phyloP scores from a whole-genome alignment of 35 echinoderm and acorn worm genomes.

The Lytechinus variegatus region DNA sequence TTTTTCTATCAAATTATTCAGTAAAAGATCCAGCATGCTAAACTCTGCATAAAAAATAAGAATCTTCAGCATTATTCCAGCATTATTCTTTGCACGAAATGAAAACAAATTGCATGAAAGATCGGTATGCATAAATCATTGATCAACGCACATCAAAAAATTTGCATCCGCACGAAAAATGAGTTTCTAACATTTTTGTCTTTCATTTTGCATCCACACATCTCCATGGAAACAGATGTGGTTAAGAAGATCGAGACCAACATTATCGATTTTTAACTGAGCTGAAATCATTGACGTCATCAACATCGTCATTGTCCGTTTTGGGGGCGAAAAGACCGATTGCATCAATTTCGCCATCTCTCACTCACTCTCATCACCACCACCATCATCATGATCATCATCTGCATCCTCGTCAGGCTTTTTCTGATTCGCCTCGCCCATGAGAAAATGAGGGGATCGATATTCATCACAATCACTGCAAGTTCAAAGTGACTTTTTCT shows the following conservation, averaged over 20 bases:
- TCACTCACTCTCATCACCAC: not conserved
- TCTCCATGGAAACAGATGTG: not conserved
- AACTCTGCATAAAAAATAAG: too few species aligned
- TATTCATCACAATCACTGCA: not conserved
- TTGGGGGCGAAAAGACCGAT: not conserved
- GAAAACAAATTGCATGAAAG: not conserved
- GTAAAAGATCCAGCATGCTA: too few species aligned
- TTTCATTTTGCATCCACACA: not conserved
- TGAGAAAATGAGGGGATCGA: not conserved
- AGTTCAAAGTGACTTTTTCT: not conserved
- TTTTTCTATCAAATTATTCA: too few species aligned
- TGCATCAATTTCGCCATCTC: not conserved
- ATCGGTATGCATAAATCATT: not conserved
- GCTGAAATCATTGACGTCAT: not conserved
- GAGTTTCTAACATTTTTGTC: not conserved
- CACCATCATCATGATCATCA: not conserved
- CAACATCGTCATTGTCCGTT: not conserved
- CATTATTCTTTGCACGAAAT: too few species aligned
- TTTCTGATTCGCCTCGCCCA: not conserved
- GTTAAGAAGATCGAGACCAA: conserved; percentile 21
- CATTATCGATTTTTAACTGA: not conserved
- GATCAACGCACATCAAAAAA: not conserved
- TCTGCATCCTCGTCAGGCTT: not conserved
- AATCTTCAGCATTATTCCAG: too few species aligned
- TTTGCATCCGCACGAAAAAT: not conserved